Evolutionary conservation across 2,888 invertebrate genomes (phyloP).

Genomic region (Eupeodes latifasciatus): DNA sequence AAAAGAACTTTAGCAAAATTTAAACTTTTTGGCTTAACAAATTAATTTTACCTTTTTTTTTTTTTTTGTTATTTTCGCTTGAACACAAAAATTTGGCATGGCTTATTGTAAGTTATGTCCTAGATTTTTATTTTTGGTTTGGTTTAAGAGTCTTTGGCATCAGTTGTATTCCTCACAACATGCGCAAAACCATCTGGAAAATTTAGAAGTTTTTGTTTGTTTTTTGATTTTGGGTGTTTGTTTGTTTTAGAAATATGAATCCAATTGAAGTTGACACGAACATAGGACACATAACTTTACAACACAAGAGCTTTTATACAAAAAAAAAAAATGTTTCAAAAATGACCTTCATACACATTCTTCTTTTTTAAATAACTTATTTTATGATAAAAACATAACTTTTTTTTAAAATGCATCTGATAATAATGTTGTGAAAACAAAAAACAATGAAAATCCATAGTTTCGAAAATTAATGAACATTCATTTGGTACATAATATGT

Average conservation of each 20-base stretch:
- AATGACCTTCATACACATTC: conserved; percentile 9
- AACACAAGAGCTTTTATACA: conserved; percentile 44
- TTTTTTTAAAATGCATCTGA: neutral
- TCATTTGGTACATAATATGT: no score
- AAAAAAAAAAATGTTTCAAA: conserved; percentile 18
- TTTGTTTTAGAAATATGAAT: conserved; percentile 40
- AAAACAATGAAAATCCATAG: no score
- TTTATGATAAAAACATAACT: neutral
- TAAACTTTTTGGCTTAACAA: neutral
- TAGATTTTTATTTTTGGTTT: conserved; percentile 41
- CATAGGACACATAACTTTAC: conserved; percentile 57
- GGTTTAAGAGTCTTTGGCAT: conserved; percentile 40
- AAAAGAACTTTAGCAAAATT: conserved; percentile 27
- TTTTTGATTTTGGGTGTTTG: neutral
- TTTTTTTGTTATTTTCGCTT: conserved; percentile 18
- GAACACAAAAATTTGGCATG: conserved; percentile 62
- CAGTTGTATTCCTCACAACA: conserved; percentile 70
- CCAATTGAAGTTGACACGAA: conserved; percentile 32
- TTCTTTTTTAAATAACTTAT: neutral
- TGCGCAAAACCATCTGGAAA: conserved; percentile 74
- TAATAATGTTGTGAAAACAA: no score
- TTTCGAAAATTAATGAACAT: no score
- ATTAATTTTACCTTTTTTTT: conserved; percentile 33
- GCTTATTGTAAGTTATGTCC: conserved; percentile 52
- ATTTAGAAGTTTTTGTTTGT: conserved; percentile 52